Percentiles rank a stretch among this genome's conserved stretches.
Evolutionary conservation across 64 coral and sea anemone genomes (phyloP).

Genomic region (Stichodactyla helianthus): DNA sequence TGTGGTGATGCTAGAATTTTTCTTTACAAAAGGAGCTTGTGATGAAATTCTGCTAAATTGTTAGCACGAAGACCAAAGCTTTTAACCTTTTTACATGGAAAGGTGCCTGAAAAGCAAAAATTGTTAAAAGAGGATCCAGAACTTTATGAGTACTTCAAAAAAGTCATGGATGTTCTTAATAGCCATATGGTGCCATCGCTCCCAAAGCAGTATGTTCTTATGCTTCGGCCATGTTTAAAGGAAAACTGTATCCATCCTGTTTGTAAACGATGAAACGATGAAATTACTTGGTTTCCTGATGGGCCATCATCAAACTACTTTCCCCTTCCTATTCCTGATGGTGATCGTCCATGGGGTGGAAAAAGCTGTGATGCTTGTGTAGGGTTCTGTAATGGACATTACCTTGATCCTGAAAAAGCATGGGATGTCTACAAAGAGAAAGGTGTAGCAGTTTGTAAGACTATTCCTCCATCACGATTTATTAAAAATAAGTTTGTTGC

Average conservation of each 20-base stretch:
- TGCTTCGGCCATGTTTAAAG: conserved; percentile 10
- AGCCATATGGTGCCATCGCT: conserved; percentile 13
- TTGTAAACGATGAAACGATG: conserved; percentile 12
- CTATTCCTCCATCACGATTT: conserved; percentile 19
- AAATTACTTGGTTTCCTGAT: conserved; percentile 39
- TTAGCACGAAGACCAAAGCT: not conserved
- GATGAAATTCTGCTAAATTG: not conserved
- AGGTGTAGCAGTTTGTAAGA: conserved; percentile 1
- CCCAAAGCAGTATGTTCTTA: conserved; percentile 21
- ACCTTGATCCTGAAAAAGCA: conserved; percentile 8
- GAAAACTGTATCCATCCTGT: conserved; percentile 25
- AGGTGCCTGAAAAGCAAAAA: not conserved
- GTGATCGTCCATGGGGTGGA: conserved; percentile 24
- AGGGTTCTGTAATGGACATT: conserved; percentile 28
- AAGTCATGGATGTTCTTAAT: conserved; percentile 13
- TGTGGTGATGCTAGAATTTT: conserved; percentile 45
- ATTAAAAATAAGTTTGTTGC: conserved; percentile 11
- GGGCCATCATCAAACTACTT: too few species aligned
- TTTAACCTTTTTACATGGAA: conserved; percentile 26
- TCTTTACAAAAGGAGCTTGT: conserved; percentile 33
- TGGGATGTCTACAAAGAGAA: conserved; percentile 12
- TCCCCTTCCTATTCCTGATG: conserved; percentile 34
- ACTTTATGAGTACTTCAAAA: conserved; percentile 6
- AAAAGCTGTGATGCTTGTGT: not conserved
- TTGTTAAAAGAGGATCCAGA: conserved; percentile 14